Evolutionary conservation across 2,113 vertebrate species (phyloP), one percentile per base, ranked within the genome.

Genomic region (Grammomys dolichurus): DNA sequence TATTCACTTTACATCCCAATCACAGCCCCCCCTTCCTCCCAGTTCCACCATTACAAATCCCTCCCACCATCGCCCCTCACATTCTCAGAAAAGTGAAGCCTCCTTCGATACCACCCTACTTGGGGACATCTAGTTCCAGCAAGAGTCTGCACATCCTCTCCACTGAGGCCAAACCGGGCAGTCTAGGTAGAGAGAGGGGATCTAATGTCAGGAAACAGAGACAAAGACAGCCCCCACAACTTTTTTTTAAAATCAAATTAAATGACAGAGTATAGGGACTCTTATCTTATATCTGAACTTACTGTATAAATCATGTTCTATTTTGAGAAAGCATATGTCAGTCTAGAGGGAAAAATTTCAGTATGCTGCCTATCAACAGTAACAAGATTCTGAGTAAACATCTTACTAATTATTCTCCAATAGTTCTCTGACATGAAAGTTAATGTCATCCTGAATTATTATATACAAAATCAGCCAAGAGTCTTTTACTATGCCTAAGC

Each of bases 311-410:
- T 91, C 56, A 65, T 5, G 73, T 89, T 43, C 63, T 76, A 69
- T 80, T 91, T 93, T 95, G 69, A 89, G 65, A 24, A 60, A 89
- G 90, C 92, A 20, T 84, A 24, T 96, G n/a, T 69, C 85, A 80
- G 77, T 24, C 48, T 33, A 80, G 13, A 86, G 51, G 73, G 40
- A 86, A 87, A 31, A 93, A 48, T 84, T 92, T 94, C 24, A 75
- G 31, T 56, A n/a, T 46, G 22, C 26, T 89, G 16, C 31, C 24
- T 82, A 87, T 28, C 16, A 85, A 16, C 22, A 56, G 33, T 12
- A 80, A 84, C 43, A 51, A 78, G 16, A 56, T 33, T 2, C 1
- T 77, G 14, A 16, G 1, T 70, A 92, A 92, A 85, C n/a, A 87
- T 33, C 1, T 93, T 90, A 84, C n/a, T 54, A 43, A 75, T 82